These are phyloP conservation scores for Megaceryle alcyon DNA, from an alignment of 2,797 vertebrate species.

Conservation along the genomic window DNA sequence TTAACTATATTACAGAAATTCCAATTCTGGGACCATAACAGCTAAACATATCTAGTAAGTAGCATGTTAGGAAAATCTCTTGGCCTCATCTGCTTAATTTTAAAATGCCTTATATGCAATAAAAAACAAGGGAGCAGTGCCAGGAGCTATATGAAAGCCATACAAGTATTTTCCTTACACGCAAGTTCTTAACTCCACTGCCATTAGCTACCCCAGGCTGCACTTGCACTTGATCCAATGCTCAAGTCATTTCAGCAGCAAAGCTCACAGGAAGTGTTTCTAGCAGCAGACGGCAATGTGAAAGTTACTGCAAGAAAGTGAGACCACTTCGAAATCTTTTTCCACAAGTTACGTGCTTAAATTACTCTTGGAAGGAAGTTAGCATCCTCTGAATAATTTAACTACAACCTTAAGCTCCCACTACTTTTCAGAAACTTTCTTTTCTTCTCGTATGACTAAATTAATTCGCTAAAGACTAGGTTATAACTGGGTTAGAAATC, in stretches of 20 bases:
- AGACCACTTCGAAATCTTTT: constrained; percentile 42
- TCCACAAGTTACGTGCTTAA: constrained; percentile 73
- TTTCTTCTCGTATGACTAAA: constrained; percentile 73
- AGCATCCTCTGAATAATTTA: constrained; percentile 78
- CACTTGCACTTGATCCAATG: constrained; percentile 55
- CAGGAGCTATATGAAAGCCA: constrained; percentile 57
- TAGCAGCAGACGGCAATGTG: constrained; percentile 64
- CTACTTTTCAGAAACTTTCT: constrained; percentile 76
- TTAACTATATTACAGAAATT: constrained; percentile 58
- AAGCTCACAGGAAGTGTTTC: constrained; percentile 64
- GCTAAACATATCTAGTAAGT: constrained; percentile 57
- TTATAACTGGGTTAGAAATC: constrained; percentile 78
- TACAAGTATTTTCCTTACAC: constrained; percentile 47
- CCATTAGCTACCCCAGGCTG: constrained; percentile 58
- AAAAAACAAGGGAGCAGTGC: constrained; percentile 42
- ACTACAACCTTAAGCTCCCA: constrained; percentile 70
- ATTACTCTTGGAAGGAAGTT: constrained; percentile 74
- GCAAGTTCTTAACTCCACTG: constrained; percentile 59
- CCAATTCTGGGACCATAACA: constrained; percentile 52
- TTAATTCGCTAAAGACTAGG: constrained; percentile 74
- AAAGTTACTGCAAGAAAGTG: constrained; percentile 60
- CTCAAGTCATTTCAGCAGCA: constrained; percentile 67
- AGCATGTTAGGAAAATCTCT: constrained; percentile 54
- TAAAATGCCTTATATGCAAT: constrained; percentile 56
- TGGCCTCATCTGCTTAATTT: constrained; percentile 54